phyloP scores from a whole-genome alignment of 2,113 vertebrate genomes.

The Herpailurus yagouaroundi region DNA sequence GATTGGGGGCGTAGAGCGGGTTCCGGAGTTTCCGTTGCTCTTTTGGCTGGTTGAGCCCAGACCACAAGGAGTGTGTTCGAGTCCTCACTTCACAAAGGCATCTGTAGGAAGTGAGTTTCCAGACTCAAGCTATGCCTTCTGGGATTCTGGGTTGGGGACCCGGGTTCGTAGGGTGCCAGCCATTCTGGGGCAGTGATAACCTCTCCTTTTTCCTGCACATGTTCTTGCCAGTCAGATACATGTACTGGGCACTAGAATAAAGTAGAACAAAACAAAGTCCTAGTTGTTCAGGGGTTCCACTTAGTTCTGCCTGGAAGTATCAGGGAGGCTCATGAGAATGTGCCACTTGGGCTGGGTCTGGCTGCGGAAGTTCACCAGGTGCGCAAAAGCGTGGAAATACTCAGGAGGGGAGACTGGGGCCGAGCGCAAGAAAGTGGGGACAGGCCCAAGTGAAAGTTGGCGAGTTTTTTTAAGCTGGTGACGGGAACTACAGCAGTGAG shows the following conservation, averaged over 20 bases:
- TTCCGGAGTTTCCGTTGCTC: constrained; percentile 84
- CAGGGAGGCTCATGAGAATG: background rate
- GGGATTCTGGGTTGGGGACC: background rate
- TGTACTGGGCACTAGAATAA: background rate
- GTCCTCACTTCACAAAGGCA: constrained; percentile 87
- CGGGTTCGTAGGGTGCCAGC: background rate
- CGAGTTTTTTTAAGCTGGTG: background rate
- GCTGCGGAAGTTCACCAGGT: background rate
- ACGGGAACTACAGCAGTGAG: background rate
- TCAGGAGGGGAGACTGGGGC: background rate
- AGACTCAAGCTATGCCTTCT: background rate
- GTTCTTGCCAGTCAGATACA: background rate
- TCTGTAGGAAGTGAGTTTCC: constrained; percentile 69
- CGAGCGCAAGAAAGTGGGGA: background rate
- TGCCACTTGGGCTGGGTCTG: background rate
- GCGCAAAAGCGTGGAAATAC: background rate
- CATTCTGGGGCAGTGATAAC: background rate
- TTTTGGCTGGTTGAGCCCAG: constrained; percentile 81
- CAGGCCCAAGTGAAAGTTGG: background rate
- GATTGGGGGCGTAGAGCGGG: constrained; percentile 86
- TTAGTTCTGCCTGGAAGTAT: background rate
- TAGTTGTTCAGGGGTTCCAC: background rate
- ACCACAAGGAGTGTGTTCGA: constrained; percentile 91
- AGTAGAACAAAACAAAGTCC: background rate
- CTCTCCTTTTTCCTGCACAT: background rate